phyloP scores from a whole-genome alignment of 2,113 vertebrate genomes.

The Protobothrops mucrosquamatus region DNA sequence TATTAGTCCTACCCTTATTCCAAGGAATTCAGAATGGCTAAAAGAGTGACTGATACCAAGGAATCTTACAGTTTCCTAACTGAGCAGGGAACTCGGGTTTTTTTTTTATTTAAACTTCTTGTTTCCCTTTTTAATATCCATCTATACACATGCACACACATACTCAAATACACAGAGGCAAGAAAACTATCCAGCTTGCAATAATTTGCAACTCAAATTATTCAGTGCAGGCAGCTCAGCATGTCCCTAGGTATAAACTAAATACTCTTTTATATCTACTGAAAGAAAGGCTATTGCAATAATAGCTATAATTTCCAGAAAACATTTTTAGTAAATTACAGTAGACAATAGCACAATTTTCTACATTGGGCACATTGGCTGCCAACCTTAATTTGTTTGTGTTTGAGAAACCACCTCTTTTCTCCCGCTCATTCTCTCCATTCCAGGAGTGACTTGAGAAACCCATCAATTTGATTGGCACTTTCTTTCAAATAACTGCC shows the following conservation, averaged over 20 bases:
- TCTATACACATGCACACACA: background rate
- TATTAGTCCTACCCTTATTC: background rate
- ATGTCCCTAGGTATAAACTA: slow-evolving; percentile 15
- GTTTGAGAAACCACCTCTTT: slow-evolving; percentile 7
- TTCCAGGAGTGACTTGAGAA: background rate
- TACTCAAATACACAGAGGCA: background rate
- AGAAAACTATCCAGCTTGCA: slow-evolving; percentile 1
- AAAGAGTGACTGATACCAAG: background rate
- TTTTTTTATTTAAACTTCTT: background rate
- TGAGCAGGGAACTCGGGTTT: background rate
- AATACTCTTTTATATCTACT: slow-evolving; percentile 26
- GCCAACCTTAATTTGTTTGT: slow-evolving; percentile 29
- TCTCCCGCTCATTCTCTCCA: slow-evolving; percentile 6
- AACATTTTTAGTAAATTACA: slow-evolving; percentile 30
- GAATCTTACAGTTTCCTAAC: background rate
- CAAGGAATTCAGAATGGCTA: background rate
- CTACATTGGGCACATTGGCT: slow-evolving; percentile 23
- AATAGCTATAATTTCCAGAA: slow-evolving; percentile 50
- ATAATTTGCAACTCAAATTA: slow-evolving; percentile 8
- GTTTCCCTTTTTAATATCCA: background rate
- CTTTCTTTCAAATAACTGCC: slow-evolving; percentile 24
- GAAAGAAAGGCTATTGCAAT: slow-evolving; percentile 38
- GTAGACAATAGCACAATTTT: slow-evolving; percentile 41
- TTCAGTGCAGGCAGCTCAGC: background rate
- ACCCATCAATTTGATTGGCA: slow-evolving; percentile 12